Percentiles rank a stretch among this genome's conserved stretches.
Evolutionary conservation across 2,113 vertebrate species (phyloP).

Genomic region (Podiceps cristatus): DNA sequence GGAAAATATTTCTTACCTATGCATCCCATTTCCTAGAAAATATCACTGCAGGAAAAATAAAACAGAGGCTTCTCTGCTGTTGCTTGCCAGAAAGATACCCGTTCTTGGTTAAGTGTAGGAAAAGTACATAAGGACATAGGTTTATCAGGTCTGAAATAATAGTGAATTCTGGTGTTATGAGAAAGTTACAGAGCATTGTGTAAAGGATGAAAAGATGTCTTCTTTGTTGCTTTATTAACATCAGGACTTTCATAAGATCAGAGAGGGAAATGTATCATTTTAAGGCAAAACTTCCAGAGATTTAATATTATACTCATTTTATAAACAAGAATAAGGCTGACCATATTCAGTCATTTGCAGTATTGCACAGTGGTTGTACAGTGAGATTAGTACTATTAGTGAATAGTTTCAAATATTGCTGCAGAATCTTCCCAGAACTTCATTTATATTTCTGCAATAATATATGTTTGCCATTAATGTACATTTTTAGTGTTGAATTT

Average conservation of each 20-base stretch:
- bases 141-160: not conserved
- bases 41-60: slow-evolving; percentile 9
- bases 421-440: not conserved
- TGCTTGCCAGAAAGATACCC: not conserved
- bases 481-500: not conserved
- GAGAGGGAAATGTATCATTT: not conserved
- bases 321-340: not conserved
- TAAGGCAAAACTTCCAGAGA: not conserved
- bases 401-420: not conserved
- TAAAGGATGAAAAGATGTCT: not conserved
- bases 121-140: not conserved
- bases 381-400: not conserved
- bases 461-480: not conserved
- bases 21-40: slow-evolving; percentile 53
- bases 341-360: fast-evolving
- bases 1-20: slow-evolving; percentile 26
- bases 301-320: not conserved
- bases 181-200: not conserved
- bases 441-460: not conserved
- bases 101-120: not conserved
- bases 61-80: slow-evolving; percentile 41
- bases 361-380: not conserved
- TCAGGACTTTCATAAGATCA: not conserved
- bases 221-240: not conserved
- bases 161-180: not conserved